These are phyloP conservation scores for Xyliphius kryptos DNA, from an alignment of 2,113 vertebrate genomes.

Conservation along the genomic window DNA sequence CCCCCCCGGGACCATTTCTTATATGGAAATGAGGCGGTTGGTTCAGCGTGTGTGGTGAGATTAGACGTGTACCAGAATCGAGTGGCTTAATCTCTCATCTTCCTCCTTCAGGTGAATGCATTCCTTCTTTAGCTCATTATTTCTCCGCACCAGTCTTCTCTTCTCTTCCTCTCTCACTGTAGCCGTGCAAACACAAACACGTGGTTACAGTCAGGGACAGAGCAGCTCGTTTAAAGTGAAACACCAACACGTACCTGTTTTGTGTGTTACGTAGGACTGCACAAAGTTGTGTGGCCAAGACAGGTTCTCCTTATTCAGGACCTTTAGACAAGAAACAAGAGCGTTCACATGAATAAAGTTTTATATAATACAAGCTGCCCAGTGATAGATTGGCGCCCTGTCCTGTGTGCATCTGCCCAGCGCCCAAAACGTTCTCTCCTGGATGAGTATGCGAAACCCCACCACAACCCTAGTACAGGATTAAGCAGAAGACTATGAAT, in stretches of 20 bases:
- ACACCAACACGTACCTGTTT: conserved; percentile 71
- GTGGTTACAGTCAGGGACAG: too few relatives aligned
- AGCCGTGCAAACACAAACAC: conserved; percentile 1
- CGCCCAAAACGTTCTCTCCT: too few relatives aligned
- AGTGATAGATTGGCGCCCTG: too few relatives aligned
- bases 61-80: too few relatives aligned
- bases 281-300: conserved; percentile 92
- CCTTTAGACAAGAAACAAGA: conserved; percentile 50
- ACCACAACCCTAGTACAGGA: too few relatives aligned
- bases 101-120: conserved; percentile 79
- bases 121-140: conserved; percentile 80
- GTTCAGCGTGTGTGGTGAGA: too few relatives aligned
- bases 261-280: conserved; percentile 92
- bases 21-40: too few relatives aligned
- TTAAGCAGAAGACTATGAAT: too few relatives aligned
- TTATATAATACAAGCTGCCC: background rate
- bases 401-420: too few relatives aligned
- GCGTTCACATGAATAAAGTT: background rate
- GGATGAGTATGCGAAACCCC: too few relatives aligned
- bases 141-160: conserved; percentile 77
- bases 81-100: conserved; percentile 71
- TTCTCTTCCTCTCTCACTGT: conserved; percentile 93
- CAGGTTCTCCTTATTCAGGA: conserved; percentile 86
- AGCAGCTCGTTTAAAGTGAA: too few relatives aligned
- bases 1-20: too few relatives aligned